Evolutionary conservation across 2,888 invertebrate species (phyloP), one percentile per base, ranked within the genome.

Genomic region (Masnerella sp.): DNA sequence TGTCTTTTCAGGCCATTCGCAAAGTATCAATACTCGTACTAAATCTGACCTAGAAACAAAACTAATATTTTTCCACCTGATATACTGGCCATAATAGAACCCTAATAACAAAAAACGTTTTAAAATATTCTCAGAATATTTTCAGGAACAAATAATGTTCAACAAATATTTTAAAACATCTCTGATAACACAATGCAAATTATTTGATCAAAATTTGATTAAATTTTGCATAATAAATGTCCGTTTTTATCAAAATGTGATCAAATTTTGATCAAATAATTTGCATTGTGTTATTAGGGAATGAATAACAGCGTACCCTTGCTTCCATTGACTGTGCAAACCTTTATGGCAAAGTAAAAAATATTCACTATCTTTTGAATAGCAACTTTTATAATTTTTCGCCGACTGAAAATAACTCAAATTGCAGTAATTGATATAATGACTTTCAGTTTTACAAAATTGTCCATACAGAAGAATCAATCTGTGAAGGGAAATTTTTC

Each of bases 321-420:
- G 11, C n/a, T 1, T 43, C 67, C 71, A 67, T 25, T 58, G 51
- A 18, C 52, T 25, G 34, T 49, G 40, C 11, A 70, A 32, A 28
- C 74, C 74, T 22, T 49, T 54, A 11, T 59, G 42, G 34, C 73
- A 73, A 30, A 73, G 38, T 25, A 73, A 43, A 62, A 62, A 45
- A 30, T 43, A 32, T 14, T 30, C 58, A 52, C 45, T 47, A 36
- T 68, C 62, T 42, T 45, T 68, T 4, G 45, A 51, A 52, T 43
- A 45, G 30, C 73, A 73, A 8, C 38, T 18, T 17, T 62, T 62
- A 15, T 64, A 49, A 40, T 28, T 12, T 25, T 59, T 40, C 22
- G 8, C 45, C n/a, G 20, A n/a, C 2, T 65, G 18, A n/a, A 18
- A 18, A 30, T 45, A 18, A 20, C 30, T 28, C 1, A 9, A n/a